A percentile compares a stretch with the other conserved stretches of the same genome.
Evolutionary conservation across 2,113 vertebrate genomes (phyloP).

Genomic region (Hoplias malabaricus): DNA sequence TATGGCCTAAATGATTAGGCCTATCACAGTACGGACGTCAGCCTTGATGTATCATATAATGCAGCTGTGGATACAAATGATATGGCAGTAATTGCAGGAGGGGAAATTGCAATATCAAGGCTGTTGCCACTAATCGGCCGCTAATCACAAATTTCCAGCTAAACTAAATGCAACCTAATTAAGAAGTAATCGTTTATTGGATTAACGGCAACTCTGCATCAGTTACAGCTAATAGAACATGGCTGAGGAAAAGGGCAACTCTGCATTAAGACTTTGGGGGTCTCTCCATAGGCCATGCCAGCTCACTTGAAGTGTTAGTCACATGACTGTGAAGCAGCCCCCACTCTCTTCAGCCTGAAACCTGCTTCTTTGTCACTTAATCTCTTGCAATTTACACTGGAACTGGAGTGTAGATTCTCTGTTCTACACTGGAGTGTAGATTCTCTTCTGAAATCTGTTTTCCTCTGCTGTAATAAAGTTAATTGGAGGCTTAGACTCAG

Average conservation of each 20-base stretch:
- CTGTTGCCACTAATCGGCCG: slow-evolving; percentile 32
- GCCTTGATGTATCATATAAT: slow-evolving; percentile 10
- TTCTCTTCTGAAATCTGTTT: slow-evolving; percentile 20
- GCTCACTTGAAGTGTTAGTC: neutral
- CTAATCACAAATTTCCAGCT: slow-evolving; percentile 38
- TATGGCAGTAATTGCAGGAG: slow-evolving; percentile 32
- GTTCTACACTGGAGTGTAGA: slow-evolving; percentile 13
- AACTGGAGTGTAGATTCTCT: slow-evolving; percentile 31
- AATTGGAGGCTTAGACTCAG: slow-evolving; percentile 12
- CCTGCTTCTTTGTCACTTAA: slow-evolving; percentile 12
- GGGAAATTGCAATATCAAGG: slow-evolving; percentile 23
- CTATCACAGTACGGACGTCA: slow-evolving; percentile 44
- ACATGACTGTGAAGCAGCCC: neutral
- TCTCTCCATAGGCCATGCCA: neutral
- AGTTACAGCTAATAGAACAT: slow-evolving; percentile 31
- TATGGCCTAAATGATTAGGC: slow-evolving; percentile 56
- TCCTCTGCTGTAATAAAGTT: slow-evolving; percentile 18
- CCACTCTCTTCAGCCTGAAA: slow-evolving; percentile 13
- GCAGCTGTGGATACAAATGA: slow-evolving; percentile 3
- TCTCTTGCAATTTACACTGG: slow-evolving; percentile 25
- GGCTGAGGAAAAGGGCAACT: slow-evolving; percentile 17
- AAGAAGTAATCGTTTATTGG: slow-evolving; percentile 38
- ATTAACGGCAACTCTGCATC: slow-evolving; percentile 25
- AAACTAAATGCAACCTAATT: slow-evolving; percentile 49
- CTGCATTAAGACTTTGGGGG: slow-evolving; percentile 11